Evolutionary conservation across 2,888 invertebrate species (phyloP).

Genomic region (Parnassius apollo): DNA sequence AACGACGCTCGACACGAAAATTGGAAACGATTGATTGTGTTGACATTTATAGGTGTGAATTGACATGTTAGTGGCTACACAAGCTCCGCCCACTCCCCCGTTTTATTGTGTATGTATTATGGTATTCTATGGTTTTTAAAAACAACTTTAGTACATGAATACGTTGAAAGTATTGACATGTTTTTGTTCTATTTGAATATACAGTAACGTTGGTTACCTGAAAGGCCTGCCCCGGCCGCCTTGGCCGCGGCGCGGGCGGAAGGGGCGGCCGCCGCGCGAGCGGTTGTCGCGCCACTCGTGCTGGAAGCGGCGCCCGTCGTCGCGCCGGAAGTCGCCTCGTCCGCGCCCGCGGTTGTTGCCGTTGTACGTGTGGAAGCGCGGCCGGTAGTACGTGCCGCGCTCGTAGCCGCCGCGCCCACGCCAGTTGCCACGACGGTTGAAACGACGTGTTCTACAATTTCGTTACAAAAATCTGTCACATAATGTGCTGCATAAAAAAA

Average conservation of each 20-base stretch:
- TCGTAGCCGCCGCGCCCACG: constrained; percentile 83
- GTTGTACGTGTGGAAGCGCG: constrained; percentile 86
- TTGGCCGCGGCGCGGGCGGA: constrained; percentile 64
- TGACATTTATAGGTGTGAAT: no score
- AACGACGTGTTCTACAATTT: constrained; percentile 47
- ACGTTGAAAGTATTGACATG: background rate
- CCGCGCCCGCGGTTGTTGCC: constrained; percentile 79
- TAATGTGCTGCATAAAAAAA: no score
- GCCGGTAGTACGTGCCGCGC: constrained; percentile 89
- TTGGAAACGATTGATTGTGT: no score
- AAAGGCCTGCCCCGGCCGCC: constrained; percentile 71
- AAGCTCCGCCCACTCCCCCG: no score
- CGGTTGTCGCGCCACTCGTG: constrained; percentile 58
- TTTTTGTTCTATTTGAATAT: background rate
- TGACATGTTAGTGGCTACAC: no score
- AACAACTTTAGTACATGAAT: no score
- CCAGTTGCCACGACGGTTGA: constrained; percentile 76
- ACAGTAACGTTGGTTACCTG: constrained; percentile 45
- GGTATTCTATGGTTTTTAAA: no score
- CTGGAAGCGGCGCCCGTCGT: constrained; percentile 47
- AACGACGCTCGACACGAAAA: no score
- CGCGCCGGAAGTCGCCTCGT: constrained; percentile 67
- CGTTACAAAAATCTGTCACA: constrained; percentile 28
- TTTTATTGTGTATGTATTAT: no score
- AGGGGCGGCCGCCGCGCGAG: constrained; percentile 62